These are phyloP conservation scores for Eupithecia subumbrata DNA, from an alignment of 2,888 invertebrate species.

Conservation along the genomic window DNA sequence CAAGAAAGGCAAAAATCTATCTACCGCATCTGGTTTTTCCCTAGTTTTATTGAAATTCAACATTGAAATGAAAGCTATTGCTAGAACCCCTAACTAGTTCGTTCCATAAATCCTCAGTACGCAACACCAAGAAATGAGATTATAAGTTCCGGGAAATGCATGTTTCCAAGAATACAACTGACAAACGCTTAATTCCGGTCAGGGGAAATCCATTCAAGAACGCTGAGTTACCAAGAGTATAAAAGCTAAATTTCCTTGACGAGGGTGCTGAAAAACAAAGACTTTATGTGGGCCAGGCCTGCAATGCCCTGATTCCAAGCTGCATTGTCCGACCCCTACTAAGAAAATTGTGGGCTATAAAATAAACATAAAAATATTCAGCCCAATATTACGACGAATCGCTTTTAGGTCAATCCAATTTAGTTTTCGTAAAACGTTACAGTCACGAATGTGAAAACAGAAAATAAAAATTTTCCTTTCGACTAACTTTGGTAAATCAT, in stretches of 20 bases:
- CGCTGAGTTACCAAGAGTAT: constrained; percentile 42
- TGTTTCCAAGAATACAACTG: constrained; percentile 33
- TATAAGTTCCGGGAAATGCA: constrained; percentile 32
- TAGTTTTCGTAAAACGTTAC: constrained; percentile 13
- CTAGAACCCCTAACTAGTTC: neutral
- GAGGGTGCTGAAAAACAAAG: constrained; percentile 58
- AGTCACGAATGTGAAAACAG: constrained; percentile 18
- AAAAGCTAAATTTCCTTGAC: constrained; percentile 60
- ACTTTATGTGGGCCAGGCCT: constrained; percentile 71
- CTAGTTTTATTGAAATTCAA: neutral
- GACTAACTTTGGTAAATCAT: neutral
- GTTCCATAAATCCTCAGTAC: no score
- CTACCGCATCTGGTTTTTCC: neutral
- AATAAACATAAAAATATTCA: constrained; percentile 35
- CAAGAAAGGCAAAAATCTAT: no score
- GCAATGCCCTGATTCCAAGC: constrained; percentile 75
- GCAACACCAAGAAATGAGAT: constrained; percentile 27
- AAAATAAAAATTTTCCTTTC: constrained; percentile 14
- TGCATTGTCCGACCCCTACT: constrained; percentile 56
- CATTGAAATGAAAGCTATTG: neutral
- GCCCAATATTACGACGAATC: constrained; percentile 30
- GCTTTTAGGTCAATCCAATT: constrained; percentile 26
- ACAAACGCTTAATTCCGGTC: constrained; percentile 30
- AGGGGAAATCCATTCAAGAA: constrained; percentile 50
- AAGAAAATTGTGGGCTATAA: constrained; percentile 43